Conservation (phyloP, 2,888 invertebrate species). For the Cepaea hortensis region DNA sequence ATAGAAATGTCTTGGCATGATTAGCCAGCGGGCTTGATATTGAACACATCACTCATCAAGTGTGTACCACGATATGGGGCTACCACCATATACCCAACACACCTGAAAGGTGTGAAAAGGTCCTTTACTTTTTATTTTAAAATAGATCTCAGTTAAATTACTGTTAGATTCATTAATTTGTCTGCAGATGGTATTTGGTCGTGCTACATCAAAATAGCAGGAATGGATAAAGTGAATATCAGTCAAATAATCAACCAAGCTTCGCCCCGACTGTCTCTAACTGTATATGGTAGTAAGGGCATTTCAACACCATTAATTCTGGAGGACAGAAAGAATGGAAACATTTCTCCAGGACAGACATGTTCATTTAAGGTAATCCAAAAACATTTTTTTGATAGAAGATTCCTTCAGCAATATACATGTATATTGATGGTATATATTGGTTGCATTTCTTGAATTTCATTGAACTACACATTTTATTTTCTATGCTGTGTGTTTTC, state of each 20-base stretch:
- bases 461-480: no score
- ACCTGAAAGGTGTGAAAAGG: no score
- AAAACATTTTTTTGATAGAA: background rate
- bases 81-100: no score
- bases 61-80: no score
- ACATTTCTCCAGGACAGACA: constrained; percentile 62
- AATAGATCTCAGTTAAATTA: no score
- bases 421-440: background rate
- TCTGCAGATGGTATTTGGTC: constrained; percentile 63
- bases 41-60: no score
- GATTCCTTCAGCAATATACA: background rate
- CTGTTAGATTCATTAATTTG: background rate
- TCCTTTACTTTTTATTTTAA: no score
- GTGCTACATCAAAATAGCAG: constrained; percentile 61
- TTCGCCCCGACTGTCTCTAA: constrained; percentile 58
- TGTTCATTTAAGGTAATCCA: constrained; percentile 61
- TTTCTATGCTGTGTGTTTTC: no score
- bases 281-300: constrained; percentile 63
- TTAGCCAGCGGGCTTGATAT: no score
- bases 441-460: no score
- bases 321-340: constrained; percentile 50
- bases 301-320: constrained; percentile 64
- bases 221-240: constrained; percentile 57
- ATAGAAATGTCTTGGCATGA: no score
- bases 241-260: constrained; percentile 55